A percentile compares a stretch with the other conserved stretches of the same genome.
phyloP scores from a whole-genome alignment of 1,140 invertebrate species.

The Brachionus rubens region DNA sequence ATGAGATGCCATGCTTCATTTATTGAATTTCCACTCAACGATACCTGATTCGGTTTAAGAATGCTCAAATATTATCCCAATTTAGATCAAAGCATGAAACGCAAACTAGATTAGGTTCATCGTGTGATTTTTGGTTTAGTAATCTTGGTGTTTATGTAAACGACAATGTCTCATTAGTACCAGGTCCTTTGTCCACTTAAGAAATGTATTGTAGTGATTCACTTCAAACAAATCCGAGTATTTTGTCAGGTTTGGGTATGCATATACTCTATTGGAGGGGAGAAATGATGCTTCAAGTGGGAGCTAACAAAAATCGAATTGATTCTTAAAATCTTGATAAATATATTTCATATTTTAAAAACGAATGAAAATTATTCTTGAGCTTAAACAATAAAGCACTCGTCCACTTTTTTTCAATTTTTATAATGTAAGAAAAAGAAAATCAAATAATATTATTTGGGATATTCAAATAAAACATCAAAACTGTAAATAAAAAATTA shows the following conservation, averaged over 20 bases:
- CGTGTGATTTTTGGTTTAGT: conserved; percentile 2
- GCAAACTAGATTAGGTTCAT: not conserved
- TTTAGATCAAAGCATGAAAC: not conserved
- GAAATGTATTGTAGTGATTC: conserved; percentile 39
- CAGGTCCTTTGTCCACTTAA: not conserved
- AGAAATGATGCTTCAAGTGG: too few species aligned
- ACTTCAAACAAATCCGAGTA: conserved; percentile 1
- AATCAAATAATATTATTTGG: too few species aligned
- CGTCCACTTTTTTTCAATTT: too few species aligned
- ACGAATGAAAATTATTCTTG: too few species aligned
- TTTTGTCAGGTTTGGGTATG: not conserved
- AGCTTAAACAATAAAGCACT: too few species aligned
- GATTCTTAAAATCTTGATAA: too few species aligned
- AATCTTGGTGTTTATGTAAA: conserved; percentile 26
- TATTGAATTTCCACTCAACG: not conserved
- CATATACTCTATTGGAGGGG: too few species aligned
- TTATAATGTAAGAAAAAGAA: too few species aligned
- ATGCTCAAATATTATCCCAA: not conserved
- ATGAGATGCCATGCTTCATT: not conserved
- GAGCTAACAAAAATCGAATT: too few species aligned
- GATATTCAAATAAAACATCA: too few species aligned
- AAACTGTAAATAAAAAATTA: too few species aligned
- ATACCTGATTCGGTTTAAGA: not conserved
- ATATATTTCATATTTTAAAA: too few species aligned
- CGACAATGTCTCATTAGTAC: not conserved